Percentiles rank a stretch among this genome's conserved stretches.
These are phyloP conservation scores for human (Homo sapiens) DNA, from an alignment of 2,113 vertebrate genomes.

Conservation along the genomic window GRCh38 chr5:157948501-157949000, in stretches of 20 bases:
- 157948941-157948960: conserved; percentile 19
- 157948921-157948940: neutral
- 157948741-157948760: neutral
- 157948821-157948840: neutral
- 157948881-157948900: neutral
- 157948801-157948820: neutral
- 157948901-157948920: neutral
- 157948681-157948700: neutral
- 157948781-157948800: neutral
- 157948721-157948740: neutral
- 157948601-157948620: neutral
- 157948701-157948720: neutral
- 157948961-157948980: conserved; percentile 66
- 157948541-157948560: neutral
- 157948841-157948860: neutral
- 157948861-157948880: neutral
- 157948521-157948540: neutral
- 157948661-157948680: neutral
- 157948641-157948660: neutral
- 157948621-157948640: neutral
- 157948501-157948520: no score
- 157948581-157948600: neutral
- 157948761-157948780: neutral
- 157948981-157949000: neutral
- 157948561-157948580: neutral